These are phyloP conservation scores for Drosophila neotestacea DNA, from an alignment of 2,888 invertebrate species.

Conservation along the genomic window DNA sequence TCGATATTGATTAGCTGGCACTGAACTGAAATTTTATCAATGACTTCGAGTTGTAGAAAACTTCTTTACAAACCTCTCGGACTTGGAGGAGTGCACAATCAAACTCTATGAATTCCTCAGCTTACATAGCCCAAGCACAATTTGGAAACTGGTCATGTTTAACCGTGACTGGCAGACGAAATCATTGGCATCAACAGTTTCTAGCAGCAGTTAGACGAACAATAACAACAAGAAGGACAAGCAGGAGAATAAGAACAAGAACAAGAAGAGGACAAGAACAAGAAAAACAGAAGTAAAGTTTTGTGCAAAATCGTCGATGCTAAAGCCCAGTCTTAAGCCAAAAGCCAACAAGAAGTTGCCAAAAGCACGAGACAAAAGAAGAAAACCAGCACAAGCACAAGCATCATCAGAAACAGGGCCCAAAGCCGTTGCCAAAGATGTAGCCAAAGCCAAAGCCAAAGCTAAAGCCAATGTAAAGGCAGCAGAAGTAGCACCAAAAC, in stretches of 20 bases:
- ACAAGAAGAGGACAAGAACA: conserved; percentile 18
- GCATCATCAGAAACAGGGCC: conserved; percentile 20
- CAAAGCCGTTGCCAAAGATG: conserved; percentile 22
- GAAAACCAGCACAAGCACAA: conserved; percentile 27
- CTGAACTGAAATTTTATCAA: conserved; percentile 4
- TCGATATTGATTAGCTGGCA: neutral
- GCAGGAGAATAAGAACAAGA: neutral
- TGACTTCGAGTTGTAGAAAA: conserved; percentile 1
- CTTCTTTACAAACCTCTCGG: conserved; percentile 7
- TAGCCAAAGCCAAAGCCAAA: conserved; percentile 15
- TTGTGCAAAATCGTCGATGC: conserved; percentile 64
- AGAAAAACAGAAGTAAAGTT: conserved; percentile 46
- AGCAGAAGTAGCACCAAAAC: conserved; percentile 69
- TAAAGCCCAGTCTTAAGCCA: conserved; percentile 78
- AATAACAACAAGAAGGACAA: conserved; percentile 11
- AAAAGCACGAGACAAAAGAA: conserved; percentile 70
- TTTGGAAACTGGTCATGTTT: conserved; percentile 27
- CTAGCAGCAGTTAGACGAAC: conserved; percentile 16
- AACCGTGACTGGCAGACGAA: conserved; percentile 33
- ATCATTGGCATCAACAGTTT: conserved; percentile 43
- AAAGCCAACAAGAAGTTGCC: conserved; percentile 77
- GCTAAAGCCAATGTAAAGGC: conserved; percentile 38
- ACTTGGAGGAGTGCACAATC: conserved; percentile 6
- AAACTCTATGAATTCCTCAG: conserved; percentile 23
- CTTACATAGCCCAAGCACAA: neutral